phyloP scores from a whole-genome alignment of 2,113 vertebrate genomes.

The Tragelaphus scriptus region DNA sequence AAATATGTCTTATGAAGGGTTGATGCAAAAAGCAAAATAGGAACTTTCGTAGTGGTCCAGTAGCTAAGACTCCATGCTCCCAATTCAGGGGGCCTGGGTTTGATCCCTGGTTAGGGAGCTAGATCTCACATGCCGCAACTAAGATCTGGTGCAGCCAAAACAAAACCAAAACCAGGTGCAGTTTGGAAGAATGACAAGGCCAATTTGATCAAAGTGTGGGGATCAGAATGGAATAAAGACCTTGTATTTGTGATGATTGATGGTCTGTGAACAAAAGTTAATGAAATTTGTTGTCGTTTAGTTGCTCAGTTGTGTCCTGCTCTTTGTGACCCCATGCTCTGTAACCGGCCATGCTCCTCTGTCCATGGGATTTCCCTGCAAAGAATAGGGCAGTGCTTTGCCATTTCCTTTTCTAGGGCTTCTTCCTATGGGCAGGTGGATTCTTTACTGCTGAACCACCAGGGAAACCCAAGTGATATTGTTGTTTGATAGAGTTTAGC shows the following conservation, averaged over 20 bases:
- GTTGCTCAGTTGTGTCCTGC: background rate
- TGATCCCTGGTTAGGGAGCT: background rate
- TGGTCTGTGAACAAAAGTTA: background rate
- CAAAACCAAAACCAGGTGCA: background rate
- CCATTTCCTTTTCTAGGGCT: background rate
- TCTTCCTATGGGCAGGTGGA: background rate
- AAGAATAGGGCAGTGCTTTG: background rate
- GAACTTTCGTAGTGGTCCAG: background rate
- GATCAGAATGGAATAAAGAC: background rate
- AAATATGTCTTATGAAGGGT: background rate
- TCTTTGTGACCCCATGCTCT: background rate
- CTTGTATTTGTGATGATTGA: background rate
- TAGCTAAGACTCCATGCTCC: background rate
- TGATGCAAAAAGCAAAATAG: background rate
- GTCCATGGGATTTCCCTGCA: background rate
- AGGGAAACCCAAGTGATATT: background rate
- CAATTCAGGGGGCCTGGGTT: background rate
- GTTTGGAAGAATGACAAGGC: background rate
- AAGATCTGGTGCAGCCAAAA: background rate
- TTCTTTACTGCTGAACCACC: background rate
- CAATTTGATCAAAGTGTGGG: background rate
- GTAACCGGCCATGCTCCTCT: background rate
- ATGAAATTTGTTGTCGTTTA: background rate
- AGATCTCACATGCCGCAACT: background rate
- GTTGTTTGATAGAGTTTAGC: background rate